Evolutionary conservation across 1,140 invertebrate species (phyloP).

Genomic region (Paramacrobiotus metropolitanus): DNA sequence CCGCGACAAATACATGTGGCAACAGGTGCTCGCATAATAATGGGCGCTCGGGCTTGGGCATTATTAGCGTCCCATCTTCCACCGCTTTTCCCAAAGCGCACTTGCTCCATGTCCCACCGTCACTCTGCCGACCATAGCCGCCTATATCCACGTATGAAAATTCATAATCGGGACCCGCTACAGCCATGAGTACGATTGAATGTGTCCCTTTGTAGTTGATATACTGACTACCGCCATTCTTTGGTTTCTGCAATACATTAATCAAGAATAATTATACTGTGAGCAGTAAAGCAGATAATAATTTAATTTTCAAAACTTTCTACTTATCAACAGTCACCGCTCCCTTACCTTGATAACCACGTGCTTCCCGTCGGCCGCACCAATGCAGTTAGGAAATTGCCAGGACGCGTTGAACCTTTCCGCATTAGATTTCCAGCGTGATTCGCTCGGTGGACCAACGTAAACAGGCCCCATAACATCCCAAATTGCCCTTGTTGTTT

Average conservation of each 20-base stretch:
- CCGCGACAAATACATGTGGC: constrained; percentile 11
- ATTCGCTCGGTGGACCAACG: background rate
- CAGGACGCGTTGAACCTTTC: constrained; percentile 18
- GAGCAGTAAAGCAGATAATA: no score
- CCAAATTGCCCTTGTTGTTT: background rate
- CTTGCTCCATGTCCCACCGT: constrained; percentile 12
- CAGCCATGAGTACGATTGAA: constrained; percentile 23
- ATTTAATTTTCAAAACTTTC: background rate
- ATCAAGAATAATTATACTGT: background rate
- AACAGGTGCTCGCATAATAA: background rate
- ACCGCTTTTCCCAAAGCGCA: constrained; percentile 4
- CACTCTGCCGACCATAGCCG: constrained; percentile 16
- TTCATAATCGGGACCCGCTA: constrained; percentile 19
- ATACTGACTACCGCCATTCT: constrained; percentile 17
- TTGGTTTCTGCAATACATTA: constrained; percentile 9
- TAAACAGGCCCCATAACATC: background rate
- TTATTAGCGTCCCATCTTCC: constrained; percentile 5
- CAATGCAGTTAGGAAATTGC: constrained; percentile 22
- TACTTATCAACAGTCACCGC: no score
- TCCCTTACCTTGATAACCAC: constrained; percentile 15
- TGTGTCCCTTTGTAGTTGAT: constrained; percentile 28
- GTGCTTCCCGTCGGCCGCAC: constrained; percentile 24
- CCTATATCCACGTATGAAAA: constrained; percentile 19
- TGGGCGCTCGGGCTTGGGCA: background rate
- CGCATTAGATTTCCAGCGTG: constrained; percentile 22